phyloP scores from a whole-genome alignment of 1,140 invertebrate genomes.

The Drosophila nannoptera region DNA sequence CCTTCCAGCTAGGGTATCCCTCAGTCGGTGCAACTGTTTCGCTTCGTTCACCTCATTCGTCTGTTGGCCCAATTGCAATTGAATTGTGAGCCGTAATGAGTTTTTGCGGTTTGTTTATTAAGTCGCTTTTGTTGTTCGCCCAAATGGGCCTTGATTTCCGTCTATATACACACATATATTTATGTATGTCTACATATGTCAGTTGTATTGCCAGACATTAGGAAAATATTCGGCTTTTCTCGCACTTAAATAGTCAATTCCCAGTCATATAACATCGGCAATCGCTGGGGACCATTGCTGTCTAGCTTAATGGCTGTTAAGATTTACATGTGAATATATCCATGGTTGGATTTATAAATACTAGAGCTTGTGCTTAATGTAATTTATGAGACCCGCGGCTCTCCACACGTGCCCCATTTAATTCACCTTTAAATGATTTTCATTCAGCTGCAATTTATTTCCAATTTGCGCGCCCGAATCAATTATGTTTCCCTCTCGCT shows the following conservation, averaged over 20 bases:
- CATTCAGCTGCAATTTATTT: background rate
- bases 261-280: conserved; percentile 13
- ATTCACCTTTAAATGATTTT: background rate
- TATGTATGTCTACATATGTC: too few species aligned
- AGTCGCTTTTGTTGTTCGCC: conserved; percentile 23
- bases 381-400: conserved; percentile 1
- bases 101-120: conserved; percentile 51
- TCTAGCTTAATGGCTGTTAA: conserved; percentile 25
- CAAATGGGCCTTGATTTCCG: conserved; percentile 31
- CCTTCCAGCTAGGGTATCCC: background rate
- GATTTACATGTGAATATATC: conserved; percentile 28
- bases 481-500: background rate
- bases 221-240: background rate
- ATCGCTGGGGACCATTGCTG: conserved; percentile 5
- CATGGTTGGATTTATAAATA: conserved; percentile 23
- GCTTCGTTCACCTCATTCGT: background rate
- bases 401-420: conserved; percentile 13
- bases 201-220: too few species aligned
- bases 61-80: conserved; percentile 35
- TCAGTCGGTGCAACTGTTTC: background rate
- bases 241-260: background rate
- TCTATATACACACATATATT: too few species aligned
- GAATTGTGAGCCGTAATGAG: conserved; percentile 60
- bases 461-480: too few species aligned
- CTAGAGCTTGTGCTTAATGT: conserved; percentile 7